A percentile compares a stretch with the other conserved stretches of the same genome.
Conservation (phyloP, 2,113 vertebrate species). For the Tenebrosternarchus preto region DNA sequence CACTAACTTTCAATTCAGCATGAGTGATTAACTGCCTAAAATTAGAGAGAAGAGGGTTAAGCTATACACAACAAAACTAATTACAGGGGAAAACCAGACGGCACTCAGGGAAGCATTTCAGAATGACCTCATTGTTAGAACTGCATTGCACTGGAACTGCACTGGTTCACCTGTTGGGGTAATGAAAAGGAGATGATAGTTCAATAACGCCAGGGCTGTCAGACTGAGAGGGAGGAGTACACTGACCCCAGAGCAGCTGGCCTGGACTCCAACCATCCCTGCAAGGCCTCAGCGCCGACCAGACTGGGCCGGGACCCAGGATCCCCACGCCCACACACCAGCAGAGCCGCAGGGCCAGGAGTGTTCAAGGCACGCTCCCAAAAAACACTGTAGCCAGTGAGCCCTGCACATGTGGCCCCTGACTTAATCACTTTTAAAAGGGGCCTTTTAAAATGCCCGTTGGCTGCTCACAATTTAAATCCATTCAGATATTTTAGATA, state of each 20-base stretch:
- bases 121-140: neutral
- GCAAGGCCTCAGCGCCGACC: slow-evolving; percentile 38
- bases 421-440: slow-evolving; percentile 19
- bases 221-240: slow-evolving; percentile 34
- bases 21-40: neutral
- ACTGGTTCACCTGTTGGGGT: slow-evolving; percentile 28
- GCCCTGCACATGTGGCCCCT: neutral
- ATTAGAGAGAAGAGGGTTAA: neutral
- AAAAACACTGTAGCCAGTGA: slow-evolving; percentile 6
- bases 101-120: neutral
- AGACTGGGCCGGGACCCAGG: slow-evolving; percentile 51
- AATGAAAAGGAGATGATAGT: slow-evolving; percentile 54
- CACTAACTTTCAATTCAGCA: neutral
- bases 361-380: neutral
- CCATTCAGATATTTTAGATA: slow-evolving; percentile 4
- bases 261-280: slow-evolving; percentile 44
- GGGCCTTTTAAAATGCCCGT: slow-evolving; percentile 8
- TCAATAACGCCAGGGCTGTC: slow-evolving; percentile 50
- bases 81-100: slow-evolving; percentile 5
- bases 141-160: slow-evolving; percentile 16
- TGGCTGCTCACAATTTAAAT: neutral
- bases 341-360: slow-evolving; percentile 29
- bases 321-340: slow-evolving; percentile 10
- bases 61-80: slow-evolving; percentile 9
- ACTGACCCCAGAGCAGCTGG: slow-evolving; percentile 48